Conservation (phyloP, 2,113 vertebrate genomes). For the Mugil cephalus region DNA sequence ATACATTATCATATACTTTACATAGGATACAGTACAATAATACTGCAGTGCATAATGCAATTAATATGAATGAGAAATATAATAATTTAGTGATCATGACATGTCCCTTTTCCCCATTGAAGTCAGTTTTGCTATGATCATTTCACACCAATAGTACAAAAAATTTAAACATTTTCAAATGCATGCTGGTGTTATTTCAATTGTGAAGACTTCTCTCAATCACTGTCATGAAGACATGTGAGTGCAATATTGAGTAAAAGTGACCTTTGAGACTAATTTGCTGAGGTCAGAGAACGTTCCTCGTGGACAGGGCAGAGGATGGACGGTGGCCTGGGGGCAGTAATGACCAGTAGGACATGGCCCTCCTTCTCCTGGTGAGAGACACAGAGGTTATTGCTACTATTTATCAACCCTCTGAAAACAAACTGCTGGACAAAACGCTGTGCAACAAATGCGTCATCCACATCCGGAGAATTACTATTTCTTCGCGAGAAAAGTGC, state of each 20-base stretch:
- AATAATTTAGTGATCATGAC: too few relatives aligned
- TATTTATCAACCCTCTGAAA: conserved; percentile 29
- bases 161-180: not conserved
- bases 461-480: not conserved
- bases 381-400: conserved; percentile 27
- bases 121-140: too few relatives aligned
- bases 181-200: not conserved
- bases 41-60: not conserved
- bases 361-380: conserved; percentile 83
- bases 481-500: not conserved
- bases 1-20: not conserved
- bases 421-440: not conserved
- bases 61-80: not conserved
- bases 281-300: conserved; percentile 85
- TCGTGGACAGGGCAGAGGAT: conserved; percentile 86
- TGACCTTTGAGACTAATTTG: conserved; percentile 86
- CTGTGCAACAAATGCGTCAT: not conserved
- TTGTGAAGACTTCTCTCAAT: not conserved
- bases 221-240: conserved; percentile 1
- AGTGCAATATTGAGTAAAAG: conserved; percentile 28
- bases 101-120: too few relatives aligned
- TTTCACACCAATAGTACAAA: too few relatives aligned
- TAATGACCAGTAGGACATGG: conserved; percentile 89
- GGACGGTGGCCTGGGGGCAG: conserved; percentile 83
- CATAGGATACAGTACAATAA: not conserved